Conservation (phyloP, 2,888 invertebrate genomes). For the Xanthorhoe spadicearia region DNA sequence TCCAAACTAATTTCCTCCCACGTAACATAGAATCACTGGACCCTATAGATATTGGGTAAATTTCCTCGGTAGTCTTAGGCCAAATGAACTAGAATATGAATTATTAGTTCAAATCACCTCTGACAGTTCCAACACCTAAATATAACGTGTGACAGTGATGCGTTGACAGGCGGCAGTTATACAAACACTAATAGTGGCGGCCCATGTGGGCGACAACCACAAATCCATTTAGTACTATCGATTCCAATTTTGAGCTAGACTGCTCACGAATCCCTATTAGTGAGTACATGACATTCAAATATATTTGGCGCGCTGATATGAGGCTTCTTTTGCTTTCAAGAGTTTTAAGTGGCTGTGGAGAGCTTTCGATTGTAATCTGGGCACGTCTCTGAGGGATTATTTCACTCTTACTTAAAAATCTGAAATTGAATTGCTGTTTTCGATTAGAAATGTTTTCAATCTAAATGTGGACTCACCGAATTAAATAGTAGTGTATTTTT, state of each 20-base stretch:
- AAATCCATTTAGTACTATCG: conserved; percentile 40
- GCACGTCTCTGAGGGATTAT: not conserved
- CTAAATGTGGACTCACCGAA: not conserved
- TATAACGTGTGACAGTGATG: not conserved
- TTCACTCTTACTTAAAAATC: not conserved
- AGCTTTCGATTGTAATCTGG: not conserved
- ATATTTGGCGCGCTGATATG: not conserved
- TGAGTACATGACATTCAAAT: conserved; percentile 6
- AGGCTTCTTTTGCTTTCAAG: not conserved
- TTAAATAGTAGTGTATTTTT: not conserved
- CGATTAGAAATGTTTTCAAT: not conserved
- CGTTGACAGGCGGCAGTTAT: conserved; percentile 7
- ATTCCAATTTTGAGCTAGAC: conserved; percentile 37
- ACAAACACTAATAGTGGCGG: conserved; percentile 18
- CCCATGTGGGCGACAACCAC: conserved; percentile 25
- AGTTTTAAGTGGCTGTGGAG: not conserved
- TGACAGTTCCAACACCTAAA: not conserved
- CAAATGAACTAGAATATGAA: not conserved
- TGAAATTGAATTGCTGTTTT: not conserved
- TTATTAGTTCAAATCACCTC: not conserved
- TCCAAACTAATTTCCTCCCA: too few relatives aligned
- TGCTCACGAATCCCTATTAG: conserved; percentile 36
- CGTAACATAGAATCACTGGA: too few relatives aligned
- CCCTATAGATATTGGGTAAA: not conserved
- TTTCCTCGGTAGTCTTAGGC: not conserved